Base-by-base conservation (phyloP, 1,140 invertebrate species). In the Pogonomyrmex barbatus region DNA sequence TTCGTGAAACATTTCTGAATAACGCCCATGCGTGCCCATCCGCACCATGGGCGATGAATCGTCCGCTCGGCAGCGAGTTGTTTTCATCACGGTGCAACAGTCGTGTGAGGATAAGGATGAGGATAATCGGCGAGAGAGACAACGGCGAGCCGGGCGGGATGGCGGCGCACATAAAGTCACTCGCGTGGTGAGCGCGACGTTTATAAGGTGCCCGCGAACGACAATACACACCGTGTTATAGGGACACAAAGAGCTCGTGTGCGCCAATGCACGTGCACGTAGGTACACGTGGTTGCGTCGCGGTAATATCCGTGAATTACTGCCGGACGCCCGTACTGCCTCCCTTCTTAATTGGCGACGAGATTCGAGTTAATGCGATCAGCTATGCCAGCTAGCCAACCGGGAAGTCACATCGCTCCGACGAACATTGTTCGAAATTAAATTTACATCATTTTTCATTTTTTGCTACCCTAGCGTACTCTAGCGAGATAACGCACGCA, bases 291-390 rank as follows among this genome's bases (percentile, higher is more conserved):
- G 42, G 47, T n/a, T 81, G 68, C 33, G 50, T 17, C 63, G 45
- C 65, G 36, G 65, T 85, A 87, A 63, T 85, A 77, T 85, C 81
- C 39, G 50, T 78, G 67, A 87, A 85, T 87, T 85, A 87, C 54
- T 52, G 70, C 60, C 30, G 62, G 47, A 77, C 36, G 47, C 52
- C 50, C 39, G 45, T 65, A 42, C 47, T 67, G 24, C 24, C 24
- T 62, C 56, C 45, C 56, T 62, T 54, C 58, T 45, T 84, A 85
- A 87, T 87, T 85, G 75, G 52, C 56, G 9, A 39, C 6, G n/a
- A 81, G 77, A 70, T 81, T 79, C 47, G 12, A 81, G n/a, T 42
- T 79, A 54, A 79, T 54, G 36, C 77, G 36, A 42, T 8, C 36
- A 10, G 1, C n/a, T 79, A 24, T 24, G 24, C 24, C 24, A 47